Evolutionary conservation across 2,888 invertebrate genomes (phyloP).

Genomic region (Lingula anatina): DNA sequence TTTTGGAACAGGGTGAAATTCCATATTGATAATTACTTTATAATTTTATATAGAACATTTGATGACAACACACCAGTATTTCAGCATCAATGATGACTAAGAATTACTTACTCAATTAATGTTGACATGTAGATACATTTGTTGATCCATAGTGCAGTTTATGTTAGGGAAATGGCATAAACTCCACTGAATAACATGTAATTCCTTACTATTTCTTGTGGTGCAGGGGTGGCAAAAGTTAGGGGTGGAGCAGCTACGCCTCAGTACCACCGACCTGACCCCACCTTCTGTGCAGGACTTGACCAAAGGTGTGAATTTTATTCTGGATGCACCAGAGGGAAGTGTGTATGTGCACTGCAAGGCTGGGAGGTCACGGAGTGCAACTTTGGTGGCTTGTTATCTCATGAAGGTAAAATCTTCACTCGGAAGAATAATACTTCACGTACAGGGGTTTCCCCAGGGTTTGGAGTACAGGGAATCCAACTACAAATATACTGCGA

Average conservation of each 20-base stretch:
- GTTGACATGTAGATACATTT: no score
- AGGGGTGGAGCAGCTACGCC: conserved; percentile 78
- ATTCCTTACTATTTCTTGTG: conserved; percentile 15
- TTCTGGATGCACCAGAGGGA: conserved; percentile 62
- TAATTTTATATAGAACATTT: no score
- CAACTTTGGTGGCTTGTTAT: conserved; percentile 95
- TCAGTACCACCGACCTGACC: conserved; percentile 88
- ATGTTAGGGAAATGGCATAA: no score
- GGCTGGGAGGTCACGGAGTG: conserved; percentile 94
- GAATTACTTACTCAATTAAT: no score
- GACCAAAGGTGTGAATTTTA: conserved; percentile 75
- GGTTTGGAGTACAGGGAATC: no score
- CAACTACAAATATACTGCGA: not conserved
- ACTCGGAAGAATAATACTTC: not conserved
- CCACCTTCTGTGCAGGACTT: conserved; percentile 84
- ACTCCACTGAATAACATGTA: no score
- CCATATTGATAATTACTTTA: no score
- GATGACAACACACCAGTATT: no score
- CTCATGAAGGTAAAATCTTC: conserved; percentile 63
- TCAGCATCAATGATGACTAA: no score
- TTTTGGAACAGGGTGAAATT: no score
- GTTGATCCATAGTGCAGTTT: no score
- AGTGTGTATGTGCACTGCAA: conserved; percentile 98
- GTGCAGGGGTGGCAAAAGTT: conserved; percentile 74
- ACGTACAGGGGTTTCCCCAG: no score